These are phyloP conservation scores for Stratiomys singularior DNA, from an alignment of 2,888 invertebrate genomes.

Conservation along the genomic window DNA sequence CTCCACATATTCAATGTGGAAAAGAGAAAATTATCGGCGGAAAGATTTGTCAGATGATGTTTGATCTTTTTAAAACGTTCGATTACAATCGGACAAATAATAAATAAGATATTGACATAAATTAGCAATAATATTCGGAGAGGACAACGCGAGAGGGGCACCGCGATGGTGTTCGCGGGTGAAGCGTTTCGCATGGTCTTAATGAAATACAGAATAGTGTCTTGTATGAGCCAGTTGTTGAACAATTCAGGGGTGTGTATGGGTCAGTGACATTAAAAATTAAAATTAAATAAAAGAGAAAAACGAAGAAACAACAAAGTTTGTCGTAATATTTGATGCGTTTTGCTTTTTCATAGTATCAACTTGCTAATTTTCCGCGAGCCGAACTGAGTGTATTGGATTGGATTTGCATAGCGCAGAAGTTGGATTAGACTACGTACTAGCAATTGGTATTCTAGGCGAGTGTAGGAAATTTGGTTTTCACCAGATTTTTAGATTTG, in stretches of 20 bases:
- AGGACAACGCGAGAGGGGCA: too few species aligned
- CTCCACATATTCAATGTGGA: background rate
- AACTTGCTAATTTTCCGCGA: too few species aligned
- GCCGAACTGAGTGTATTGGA: too few species aligned
- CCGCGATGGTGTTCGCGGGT: too few species aligned
- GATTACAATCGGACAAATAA: background rate
- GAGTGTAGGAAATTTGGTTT: background rate
- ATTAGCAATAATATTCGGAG: slow-evolving; percentile 13
- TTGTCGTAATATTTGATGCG: too few species aligned
- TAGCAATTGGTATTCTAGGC: background rate
- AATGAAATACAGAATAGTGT: too few species aligned
- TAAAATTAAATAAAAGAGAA: background rate
- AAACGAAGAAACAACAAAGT: too few species aligned
- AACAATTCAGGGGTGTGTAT: background rate
- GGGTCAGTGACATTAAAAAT: slow-evolving; percentile 15
- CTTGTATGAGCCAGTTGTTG: too few species aligned
- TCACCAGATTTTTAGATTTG: background rate
- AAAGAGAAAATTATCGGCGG: background rate
- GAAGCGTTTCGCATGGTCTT: too few species aligned
- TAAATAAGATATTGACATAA: slow-evolving; percentile 25
- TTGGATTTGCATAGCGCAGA: too few species aligned
- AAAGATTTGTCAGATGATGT: slow-evolving; percentile 7
- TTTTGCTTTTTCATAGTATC: too few species aligned
- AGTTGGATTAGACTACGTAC: background rate
- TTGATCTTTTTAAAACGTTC: background rate